Base-by-base conservation (phyloP, 2,113 vertebrate genomes). In the Sylvietta virens region DNA sequence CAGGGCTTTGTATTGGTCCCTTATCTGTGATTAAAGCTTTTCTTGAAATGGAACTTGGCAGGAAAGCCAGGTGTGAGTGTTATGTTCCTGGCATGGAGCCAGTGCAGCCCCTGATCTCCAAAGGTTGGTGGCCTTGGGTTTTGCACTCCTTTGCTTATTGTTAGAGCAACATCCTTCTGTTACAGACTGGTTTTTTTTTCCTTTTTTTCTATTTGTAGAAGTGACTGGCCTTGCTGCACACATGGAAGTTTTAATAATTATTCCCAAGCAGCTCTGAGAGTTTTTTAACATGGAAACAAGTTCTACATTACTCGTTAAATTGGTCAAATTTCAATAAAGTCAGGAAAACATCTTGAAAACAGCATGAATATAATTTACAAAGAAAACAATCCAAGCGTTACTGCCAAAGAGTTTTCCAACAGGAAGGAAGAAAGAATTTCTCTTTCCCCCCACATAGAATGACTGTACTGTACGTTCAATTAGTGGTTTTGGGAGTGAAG, bases 291-390 rank as follows among this genome's bases (percentile, higher is more conserved):
- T 98, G 97, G 96, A 98, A 97, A 97, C 98, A 98, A 98, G 97
- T 97, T 98, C 98, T 98, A 98, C 98, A 98, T 98, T 98, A 98
- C 98, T 98, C 73, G 97, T 98, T 98, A 98, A 97, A 98, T 95
- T 97, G 97, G 97, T 98, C 97, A 97, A 85, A 98, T 98, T 98
- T 98, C 98, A 98, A 98, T 98, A 98, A 98, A 98, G 97, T 94
- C 97, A 97, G 97, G 97, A 97, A 98, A 98, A 98, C 98, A 98
- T 98, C 98, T 98, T 98, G 98, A 98, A 98, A 98, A 98, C 98
- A 98, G 98, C 97, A 98, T 98, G 97, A 98, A 98, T 98, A 97
- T 97, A 98, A 98, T 98, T 98, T 98, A 97, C 98, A 98, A 98
- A 98, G 97, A 98, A 98, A 98, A 98, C 98, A 98, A 98, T 98